Evolutionary conservation across 2,113 vertebrate species (phyloP).

Genomic region (Todiramphus chloris): DNA sequence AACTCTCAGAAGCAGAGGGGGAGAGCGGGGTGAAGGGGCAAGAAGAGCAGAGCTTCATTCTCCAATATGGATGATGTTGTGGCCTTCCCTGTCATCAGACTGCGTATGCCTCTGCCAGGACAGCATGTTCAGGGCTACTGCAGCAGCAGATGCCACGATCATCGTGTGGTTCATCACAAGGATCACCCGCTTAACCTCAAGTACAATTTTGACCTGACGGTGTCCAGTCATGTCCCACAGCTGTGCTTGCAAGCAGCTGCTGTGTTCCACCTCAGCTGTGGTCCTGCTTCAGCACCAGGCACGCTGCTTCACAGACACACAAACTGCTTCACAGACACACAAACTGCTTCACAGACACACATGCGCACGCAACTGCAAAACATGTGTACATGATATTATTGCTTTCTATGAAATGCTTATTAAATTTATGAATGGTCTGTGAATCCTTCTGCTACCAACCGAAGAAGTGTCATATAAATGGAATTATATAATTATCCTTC

Average conservation of each 20-base stretch:
- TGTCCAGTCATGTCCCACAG: background rate
- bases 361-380: background rate
- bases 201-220: background rate
- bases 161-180: background rate
- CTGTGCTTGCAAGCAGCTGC: background rate
- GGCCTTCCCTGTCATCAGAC: background rate
- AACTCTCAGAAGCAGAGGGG: background rate
- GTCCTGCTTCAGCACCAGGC: background rate
- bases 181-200: slow-evolving; percentile 15
- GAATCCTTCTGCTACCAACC: slow-evolving; percentile 26
- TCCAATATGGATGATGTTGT: background rate
- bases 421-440: slow-evolving; percentile 13
- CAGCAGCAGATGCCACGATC: background rate
- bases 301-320: background rate
- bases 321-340: background rate
- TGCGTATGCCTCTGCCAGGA: background rate
- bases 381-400: background rate
- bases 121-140: accelerated
- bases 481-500: slow-evolving; percentile 37
- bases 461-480: background rate
- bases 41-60: background rate
- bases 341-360: background rate
- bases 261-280: slow-evolving; percentile 1
- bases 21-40: background rate
- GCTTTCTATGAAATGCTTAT: background rate